Evolutionary conservation across 2,888 invertebrate species (phyloP).

Genomic region (Heliconius aoede): DNA sequence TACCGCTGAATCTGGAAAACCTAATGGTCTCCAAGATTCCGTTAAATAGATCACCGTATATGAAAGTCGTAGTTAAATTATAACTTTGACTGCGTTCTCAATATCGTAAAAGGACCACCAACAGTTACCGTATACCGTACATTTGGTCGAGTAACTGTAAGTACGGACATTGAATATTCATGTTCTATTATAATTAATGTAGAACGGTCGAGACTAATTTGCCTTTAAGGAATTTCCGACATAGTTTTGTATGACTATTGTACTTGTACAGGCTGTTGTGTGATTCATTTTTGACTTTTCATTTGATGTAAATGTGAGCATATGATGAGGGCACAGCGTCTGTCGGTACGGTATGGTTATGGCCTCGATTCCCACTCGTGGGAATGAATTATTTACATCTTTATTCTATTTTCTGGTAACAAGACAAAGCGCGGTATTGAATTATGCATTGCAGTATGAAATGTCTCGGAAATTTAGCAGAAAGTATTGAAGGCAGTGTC

Average conservation of each 20-base stretch:
- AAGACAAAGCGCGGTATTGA: not conserved
- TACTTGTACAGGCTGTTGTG: constrained; percentile 3
- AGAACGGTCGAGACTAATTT: constrained; percentile 33
- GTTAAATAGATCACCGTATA: not conserved
- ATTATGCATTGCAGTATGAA: not conserved
- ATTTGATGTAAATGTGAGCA: not conserved
- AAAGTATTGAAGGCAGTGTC: not conserved
- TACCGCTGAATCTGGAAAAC: too few relatives aligned
- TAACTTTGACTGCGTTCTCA: not conserved
- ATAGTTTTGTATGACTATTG: constrained; percentile 17
- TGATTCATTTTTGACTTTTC: not conserved
- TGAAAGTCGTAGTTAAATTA: not conserved
- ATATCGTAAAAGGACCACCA: constrained; percentile 26
- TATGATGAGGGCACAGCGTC: not conserved
- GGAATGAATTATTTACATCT: not conserved
- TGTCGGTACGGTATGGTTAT: not conserved
- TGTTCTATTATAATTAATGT: constrained; percentile 37
- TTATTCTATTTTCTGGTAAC: not conserved
- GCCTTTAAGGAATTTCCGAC: constrained; percentile 29
- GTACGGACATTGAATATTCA: constrained; percentile 40
- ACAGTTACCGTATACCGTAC: constrained; percentile 20
- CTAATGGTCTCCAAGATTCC: too few relatives aligned
- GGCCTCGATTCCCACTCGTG: not conserved
- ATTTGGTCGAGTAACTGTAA: constrained; percentile 18
- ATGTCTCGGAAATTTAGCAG: not conserved